phyloP scores from a whole-genome alignment of 2,888 invertebrate genomes.

The Epinotia bilunana region DNA sequence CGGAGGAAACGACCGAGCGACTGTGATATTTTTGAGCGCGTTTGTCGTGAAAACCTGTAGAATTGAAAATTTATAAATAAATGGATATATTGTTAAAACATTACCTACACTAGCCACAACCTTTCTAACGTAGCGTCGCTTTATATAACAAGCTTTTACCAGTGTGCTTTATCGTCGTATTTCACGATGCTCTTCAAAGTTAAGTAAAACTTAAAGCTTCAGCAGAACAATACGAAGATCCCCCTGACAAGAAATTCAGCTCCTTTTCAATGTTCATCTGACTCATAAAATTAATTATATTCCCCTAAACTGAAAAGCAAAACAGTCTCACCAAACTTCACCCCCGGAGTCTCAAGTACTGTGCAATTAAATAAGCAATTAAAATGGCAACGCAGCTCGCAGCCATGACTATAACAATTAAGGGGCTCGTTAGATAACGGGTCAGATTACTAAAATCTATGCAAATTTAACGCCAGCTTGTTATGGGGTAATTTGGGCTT shows the following conservation, averaged over 20 bases:
- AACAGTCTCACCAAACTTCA: constrained; percentile 33
- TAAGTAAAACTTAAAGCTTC: background rate
- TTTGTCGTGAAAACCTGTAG: background rate
- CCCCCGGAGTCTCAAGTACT: constrained; percentile 26
- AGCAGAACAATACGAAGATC: background rate
- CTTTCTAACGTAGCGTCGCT: background rate
- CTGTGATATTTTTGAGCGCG: too few relatives aligned
- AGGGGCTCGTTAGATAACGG: constrained; percentile 50
- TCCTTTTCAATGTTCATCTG: constrained; percentile 4
- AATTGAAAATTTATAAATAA: background rate
- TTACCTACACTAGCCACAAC: background rate
- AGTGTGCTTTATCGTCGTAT: background rate
- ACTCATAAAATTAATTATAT: constrained; percentile 21
- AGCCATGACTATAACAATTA: constrained; percentile 65
- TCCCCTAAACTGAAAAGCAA: constrained; percentile 27
- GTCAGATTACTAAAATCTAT: constrained; percentile 70
- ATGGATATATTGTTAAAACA: background rate
- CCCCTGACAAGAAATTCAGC: constrained; percentile 7
- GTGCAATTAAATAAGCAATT: constrained; percentile 62
- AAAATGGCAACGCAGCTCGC: constrained; percentile 58
- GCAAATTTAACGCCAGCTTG: constrained; percentile 61
- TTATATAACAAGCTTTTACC: background rate
- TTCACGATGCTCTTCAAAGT: background rate
- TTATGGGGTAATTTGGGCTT: constrained; percentile 62
- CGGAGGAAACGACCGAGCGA: too few relatives aligned